Conservation (phyloP, 2,888 invertebrate genomes). For the Eupithecia centaureata region DNA sequence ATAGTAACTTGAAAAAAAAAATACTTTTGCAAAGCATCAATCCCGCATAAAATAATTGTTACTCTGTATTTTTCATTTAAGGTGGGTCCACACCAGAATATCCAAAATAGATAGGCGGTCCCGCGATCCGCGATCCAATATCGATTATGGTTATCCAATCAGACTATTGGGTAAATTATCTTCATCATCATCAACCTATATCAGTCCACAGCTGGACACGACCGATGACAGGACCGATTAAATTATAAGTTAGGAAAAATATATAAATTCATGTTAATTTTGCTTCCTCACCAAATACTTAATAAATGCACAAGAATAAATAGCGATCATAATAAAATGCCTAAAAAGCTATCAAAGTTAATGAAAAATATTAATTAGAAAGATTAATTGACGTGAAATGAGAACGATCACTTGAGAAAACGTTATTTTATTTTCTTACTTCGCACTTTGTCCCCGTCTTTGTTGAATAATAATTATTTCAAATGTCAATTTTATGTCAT, state of each 20-base stretch:
- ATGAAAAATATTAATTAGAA: slow-evolving; percentile 61
- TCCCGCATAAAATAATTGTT: too few relatives aligned
- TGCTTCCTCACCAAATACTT: background rate
- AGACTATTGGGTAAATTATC: background rate
- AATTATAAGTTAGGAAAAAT: too few relatives aligned
- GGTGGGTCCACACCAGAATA: too few relatives aligned
- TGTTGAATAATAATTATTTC: slow-evolving; percentile 3
- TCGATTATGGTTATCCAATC: background rate
- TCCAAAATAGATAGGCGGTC: too few relatives aligned
- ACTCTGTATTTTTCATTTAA: too few relatives aligned
- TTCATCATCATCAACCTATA: too few relatives aligned
- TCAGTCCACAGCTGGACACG: too few relatives aligned
- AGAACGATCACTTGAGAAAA: slow-evolving; percentile 52
- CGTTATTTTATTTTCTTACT: slow-evolving; percentile 11
- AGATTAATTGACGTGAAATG: slow-evolving; percentile 71
- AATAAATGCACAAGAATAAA: background rate
- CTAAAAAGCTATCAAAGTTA: slow-evolving; percentile 49
- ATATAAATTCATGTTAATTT: too few relatives aligned
- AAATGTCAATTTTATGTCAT: background rate
- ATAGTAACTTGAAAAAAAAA: too few relatives aligned
- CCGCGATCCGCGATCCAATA: too few relatives aligned
- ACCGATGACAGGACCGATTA: too few relatives aligned
- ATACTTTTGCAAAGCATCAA: too few relatives aligned
- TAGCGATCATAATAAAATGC: slow-evolving; percentile 30
- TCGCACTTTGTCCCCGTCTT: slow-evolving; percentile 2